These are phyloP conservation scores for Anseranas semipalmata DNA, from an alignment of 2,113 vertebrate species.

Conservation along the genomic window DNA sequence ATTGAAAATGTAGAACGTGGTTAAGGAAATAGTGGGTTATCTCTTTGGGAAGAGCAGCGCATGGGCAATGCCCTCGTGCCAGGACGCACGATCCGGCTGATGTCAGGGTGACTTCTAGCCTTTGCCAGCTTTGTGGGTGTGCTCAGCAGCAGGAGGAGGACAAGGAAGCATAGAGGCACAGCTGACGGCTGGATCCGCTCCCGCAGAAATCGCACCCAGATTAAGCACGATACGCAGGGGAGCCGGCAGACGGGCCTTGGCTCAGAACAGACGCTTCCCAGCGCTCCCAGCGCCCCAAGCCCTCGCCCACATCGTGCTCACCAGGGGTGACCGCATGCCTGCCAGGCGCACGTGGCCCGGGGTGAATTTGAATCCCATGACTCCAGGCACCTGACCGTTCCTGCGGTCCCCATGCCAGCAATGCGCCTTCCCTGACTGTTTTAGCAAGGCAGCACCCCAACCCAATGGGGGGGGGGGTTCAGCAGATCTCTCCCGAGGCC, in stretches of 20 bases:
- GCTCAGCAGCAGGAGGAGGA: background rate
- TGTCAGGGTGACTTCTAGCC: background rate
- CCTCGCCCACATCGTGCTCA: rapidly evolving
- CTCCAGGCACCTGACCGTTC: background rate
- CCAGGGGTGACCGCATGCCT: background rate
- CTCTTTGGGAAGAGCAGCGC: background rate
- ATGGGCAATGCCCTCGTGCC: background rate
- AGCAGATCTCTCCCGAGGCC: background rate
- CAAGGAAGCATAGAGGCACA: rapidly evolving
- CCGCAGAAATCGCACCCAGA: background rate
- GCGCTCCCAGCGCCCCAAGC: background rate
- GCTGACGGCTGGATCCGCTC: background rate
- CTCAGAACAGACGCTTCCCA: background rate
- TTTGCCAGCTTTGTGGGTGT: background rate
- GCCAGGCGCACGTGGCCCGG: rapidly evolving
- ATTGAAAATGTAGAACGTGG: constrained; percentile 20
- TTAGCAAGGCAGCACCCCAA: background rate
- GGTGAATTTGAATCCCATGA: background rate
- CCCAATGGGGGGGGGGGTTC: rapidly evolving
- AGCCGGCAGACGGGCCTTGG: background rate
- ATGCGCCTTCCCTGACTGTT: no score
- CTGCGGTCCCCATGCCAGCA: rapidly evolving
- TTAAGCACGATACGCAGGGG: background rate
- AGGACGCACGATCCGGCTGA: background rate
- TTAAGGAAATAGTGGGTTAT: background rate